These are phyloP conservation scores for Drosophila orena DNA, from an alignment of 1,140 invertebrate genomes.

Conservation along the genomic window DNA sequence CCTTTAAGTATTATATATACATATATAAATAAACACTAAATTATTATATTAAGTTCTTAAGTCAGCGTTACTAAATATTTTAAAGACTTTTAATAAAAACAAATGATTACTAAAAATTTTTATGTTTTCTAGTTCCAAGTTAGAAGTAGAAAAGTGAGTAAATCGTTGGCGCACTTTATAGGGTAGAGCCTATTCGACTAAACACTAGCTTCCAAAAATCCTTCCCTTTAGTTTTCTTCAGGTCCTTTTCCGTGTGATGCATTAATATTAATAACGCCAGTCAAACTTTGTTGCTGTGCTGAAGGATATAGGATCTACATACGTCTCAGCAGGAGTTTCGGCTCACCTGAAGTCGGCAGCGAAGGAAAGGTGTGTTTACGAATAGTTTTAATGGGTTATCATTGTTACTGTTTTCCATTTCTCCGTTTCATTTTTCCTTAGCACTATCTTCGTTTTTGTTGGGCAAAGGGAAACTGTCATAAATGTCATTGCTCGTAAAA, in stretches of 20 bases:
- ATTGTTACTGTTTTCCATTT: constrained; percentile 52
- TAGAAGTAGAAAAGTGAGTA: no score
- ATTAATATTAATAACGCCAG: constrained; percentile 75
- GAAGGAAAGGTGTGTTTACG: constrained; percentile 68
- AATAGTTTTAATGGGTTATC: constrained; percentile 83
- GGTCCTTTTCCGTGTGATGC: constrained; percentile 11
- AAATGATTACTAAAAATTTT: neutral
- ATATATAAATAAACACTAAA: no score
- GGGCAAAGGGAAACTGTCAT: constrained; percentile 59
- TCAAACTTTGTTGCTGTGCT: constrained; percentile 61
- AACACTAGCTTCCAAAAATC: neutral
- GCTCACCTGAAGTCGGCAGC: neutral
- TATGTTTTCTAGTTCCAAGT: neutral
- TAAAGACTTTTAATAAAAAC: neutral
- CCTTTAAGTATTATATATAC: no score
- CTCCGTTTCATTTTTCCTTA: constrained; percentile 18
- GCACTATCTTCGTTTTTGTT: constrained; percentile 10
- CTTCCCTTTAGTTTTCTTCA: constrained; percentile 36
- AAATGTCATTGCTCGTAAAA: constrained; percentile 81
- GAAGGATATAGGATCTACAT: constrained; percentile 55
- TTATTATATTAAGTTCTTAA: no score
- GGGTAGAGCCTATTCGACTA: neutral
- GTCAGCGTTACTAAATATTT: no score
- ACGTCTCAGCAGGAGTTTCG: constrained; percentile 24
- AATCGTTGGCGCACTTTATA: neutral